Conservation (phyloP, 2,888 invertebrate species). For the Ceriagrion tenellum region DNA sequence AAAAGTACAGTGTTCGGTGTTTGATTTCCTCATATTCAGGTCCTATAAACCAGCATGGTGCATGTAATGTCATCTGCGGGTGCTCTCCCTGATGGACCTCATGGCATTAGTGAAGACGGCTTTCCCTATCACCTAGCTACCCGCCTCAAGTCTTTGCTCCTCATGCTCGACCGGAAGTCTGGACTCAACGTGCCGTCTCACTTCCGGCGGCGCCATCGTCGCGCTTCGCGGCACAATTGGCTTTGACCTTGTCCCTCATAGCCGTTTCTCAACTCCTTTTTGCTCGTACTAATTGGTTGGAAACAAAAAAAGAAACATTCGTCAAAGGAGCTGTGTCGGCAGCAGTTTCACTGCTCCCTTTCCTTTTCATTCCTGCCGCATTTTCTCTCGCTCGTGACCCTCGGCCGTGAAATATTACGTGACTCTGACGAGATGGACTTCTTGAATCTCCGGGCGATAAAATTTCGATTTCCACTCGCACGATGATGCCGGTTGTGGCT, state of each 20-base stretch:
- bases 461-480: neutral
- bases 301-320: neutral
- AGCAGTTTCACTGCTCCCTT: neutral
- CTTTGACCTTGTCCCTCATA: constrained; percentile 40
- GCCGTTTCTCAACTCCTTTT: neutral
- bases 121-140: neutral
- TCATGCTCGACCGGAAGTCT: constrained; percentile 13
- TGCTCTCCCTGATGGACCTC: neutral
- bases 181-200: neutral
- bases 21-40: too few species aligned
- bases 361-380: neutral
- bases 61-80: too few species aligned
- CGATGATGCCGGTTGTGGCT: neutral
- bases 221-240: neutral
- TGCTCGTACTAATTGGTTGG: neutral
- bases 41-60: too few species aligned
- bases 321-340: neutral
- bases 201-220: constrained; percentile 11
- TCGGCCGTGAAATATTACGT: constrained; percentile 33
- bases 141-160: neutral
- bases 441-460: neutral
- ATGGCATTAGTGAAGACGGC: too few species aligned
- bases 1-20: too few species aligned
- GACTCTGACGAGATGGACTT: neutral
- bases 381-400: neutral